Percentiles rank a stretch among this genome's conserved stretches.
Evolutionary conservation across 2,113 vertebrate species (phyloP).

Genomic region (Platysternon megacephalum): DNA sequence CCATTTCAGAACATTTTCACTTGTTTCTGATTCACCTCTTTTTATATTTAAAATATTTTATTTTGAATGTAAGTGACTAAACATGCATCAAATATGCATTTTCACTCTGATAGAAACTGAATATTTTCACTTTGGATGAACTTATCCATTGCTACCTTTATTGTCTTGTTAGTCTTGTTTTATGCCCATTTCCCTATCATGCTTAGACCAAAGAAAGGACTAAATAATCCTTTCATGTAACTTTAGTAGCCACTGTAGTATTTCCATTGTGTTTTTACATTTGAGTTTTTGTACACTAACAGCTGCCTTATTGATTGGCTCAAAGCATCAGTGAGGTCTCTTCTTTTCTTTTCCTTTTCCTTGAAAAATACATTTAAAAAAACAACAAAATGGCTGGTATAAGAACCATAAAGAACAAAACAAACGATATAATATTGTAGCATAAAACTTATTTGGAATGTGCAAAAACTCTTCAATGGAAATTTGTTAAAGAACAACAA

Average conservation of each 20-base stretch:
- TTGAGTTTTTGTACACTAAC: constrained; percentile 33
- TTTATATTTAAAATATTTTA: background rate
- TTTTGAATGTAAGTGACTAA: constrained; percentile 24
- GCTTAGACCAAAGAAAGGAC: background rate
- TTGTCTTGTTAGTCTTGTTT: constrained; percentile 14
- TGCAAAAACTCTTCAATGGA: constrained; percentile 75
- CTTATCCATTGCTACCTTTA: background rate
- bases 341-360: constrained; percentile 13
- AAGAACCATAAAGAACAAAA: constrained; percentile 73
- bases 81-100: background rate
- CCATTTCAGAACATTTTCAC: background rate
- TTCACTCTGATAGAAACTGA: background rate
- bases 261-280: background rate
- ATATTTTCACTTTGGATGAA: constrained; percentile 3
- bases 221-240: background rate
- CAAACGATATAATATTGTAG: constrained; percentile 53
- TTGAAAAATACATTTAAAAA: constrained; percentile 40
- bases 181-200: background rate
- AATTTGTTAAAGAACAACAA: constrained; percentile 90
- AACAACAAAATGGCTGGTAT: constrained; percentile 75
- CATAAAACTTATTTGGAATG: constrained; percentile 77
- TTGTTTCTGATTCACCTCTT: background rate
- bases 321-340: constrained; percentile 68
- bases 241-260: background rate
- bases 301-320: constrained; percentile 59